These are phyloP conservation scores for Apaloderma vittatum DNA, from an alignment of 2,113 vertebrate genomes.

Conservation along the genomic window DNA sequence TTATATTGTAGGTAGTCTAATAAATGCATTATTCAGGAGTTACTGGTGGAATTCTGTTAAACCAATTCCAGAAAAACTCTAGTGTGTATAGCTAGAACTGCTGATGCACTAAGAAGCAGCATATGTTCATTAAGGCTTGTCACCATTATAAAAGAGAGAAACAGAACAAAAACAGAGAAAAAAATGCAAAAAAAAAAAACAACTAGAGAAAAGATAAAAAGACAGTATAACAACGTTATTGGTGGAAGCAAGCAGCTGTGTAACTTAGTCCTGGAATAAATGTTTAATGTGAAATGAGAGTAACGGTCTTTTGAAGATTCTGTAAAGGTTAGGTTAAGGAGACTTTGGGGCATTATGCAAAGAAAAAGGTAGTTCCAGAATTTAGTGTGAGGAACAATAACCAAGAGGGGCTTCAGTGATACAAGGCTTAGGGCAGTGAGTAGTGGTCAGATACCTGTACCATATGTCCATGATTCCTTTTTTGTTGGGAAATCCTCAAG, in stretches of 20 bases:
- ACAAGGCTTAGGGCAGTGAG: not conserved
- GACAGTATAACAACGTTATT: not conserved
- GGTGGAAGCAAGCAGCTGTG: not conserved
- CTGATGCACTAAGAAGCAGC: not conserved
- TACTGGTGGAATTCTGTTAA: constrained; percentile 34
- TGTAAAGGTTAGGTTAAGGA: not conserved
- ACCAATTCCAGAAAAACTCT: not conserved
- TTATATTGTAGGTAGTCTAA: constrained; percentile 47
- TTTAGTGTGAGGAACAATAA: not conserved
- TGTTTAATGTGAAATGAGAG: not conserved
- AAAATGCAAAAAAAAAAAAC: rapidly evolving
- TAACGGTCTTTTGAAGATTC: not conserved
- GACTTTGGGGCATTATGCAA: not conserved
- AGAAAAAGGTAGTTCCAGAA: not conserved
- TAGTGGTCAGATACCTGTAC: not conserved
- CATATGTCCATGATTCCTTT: not conserved
- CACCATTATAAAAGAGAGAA: not conserved
- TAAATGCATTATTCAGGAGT: constrained; percentile 47
- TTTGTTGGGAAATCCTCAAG: not conserved
- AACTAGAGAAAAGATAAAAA: not conserved
- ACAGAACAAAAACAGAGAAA: not conserved
- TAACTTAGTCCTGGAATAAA: not conserved
- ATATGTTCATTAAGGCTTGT: not conserved
- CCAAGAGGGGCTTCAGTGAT: not conserved
- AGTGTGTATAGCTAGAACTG: not conserved